Evolutionary conservation across 2,113 vertebrate genomes (phyloP).

Genomic region (Pristiophorus japonicus): DNA sequence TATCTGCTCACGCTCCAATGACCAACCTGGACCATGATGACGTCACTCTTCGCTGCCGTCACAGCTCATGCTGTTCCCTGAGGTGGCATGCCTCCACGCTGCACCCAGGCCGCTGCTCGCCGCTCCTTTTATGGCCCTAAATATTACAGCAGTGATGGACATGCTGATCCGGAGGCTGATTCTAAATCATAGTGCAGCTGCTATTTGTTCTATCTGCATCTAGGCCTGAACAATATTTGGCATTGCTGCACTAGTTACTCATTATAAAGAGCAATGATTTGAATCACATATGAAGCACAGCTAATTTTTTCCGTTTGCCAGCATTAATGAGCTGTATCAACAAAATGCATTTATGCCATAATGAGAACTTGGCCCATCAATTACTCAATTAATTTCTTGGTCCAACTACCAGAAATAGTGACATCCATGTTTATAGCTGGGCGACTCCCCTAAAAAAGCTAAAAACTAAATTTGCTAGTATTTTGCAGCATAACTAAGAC

Average conservation of each 20-base stretch:
- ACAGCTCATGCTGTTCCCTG: no score
- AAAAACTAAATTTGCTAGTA: neutral
- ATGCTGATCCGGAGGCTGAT: neutral
- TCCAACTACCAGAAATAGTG: neutral
- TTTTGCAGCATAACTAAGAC: no score
- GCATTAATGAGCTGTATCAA: constrained; percentile 14
- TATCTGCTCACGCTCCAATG: no score
- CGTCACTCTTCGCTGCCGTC: no score
- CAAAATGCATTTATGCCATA: neutral
- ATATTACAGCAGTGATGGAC: neutral
- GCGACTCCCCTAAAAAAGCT: neutral
- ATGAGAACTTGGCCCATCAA: neutral
- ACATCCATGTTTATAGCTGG: neutral
- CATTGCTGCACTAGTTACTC: neutral
- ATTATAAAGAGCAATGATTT: neutral
- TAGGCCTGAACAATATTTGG: neutral
- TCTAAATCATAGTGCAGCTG: neutral
- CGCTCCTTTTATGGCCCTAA: no score
- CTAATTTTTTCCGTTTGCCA: neutral
- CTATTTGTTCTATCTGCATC: neutral
- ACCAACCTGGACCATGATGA: no score
- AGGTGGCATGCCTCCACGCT: no score
- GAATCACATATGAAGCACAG: neutral
- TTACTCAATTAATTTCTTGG: neutral
- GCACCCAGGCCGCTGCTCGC: no score